phyloP scores from a whole-genome alignment of 2,797 vertebrate genomes.

The Acrossocheilus fasciatus region DNA sequence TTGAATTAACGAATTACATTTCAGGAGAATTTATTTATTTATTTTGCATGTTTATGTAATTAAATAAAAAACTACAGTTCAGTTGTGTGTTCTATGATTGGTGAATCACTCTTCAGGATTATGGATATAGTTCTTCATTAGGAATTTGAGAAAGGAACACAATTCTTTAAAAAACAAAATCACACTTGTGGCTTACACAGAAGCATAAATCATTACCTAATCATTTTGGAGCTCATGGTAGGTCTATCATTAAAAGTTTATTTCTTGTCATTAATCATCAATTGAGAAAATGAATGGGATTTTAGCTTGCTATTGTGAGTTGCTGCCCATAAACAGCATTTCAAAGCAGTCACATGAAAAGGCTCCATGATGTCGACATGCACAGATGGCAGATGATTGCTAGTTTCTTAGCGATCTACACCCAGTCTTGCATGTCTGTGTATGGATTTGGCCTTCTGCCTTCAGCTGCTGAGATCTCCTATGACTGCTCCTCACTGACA shows the following conservation, averaged over 20 bases:
- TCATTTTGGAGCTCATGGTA: background rate
- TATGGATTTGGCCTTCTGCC: constrained; percentile 2
- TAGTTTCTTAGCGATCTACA: background rate
- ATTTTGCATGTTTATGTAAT: too few relatives aligned
- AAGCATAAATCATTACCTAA: background rate
- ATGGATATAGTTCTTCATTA: background rate
- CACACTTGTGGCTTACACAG: background rate
- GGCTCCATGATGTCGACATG: background rate
- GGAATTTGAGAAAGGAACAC: background rate
- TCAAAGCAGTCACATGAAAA: constrained; percentile 1
- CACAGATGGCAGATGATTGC: constrained; percentile 10
- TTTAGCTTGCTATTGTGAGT: background rate
- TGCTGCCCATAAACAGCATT: background rate
- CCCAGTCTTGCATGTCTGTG: constrained; percentile 12
- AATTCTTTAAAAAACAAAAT: background rate
- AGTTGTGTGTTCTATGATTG: too few relatives aligned
- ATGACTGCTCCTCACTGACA: background rate
- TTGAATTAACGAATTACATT: too few relatives aligned
- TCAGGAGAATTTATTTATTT: too few relatives aligned
- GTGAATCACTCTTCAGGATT: too few relatives aligned
- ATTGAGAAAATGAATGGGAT: background rate
- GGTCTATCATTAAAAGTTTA: background rate
- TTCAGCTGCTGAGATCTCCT: background rate
- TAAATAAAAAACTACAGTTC: too few relatives aligned
- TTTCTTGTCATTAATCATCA: background rate